Conservation (phyloP, 1,140 invertebrate genomes). For the Drosophila orena region DNA sequence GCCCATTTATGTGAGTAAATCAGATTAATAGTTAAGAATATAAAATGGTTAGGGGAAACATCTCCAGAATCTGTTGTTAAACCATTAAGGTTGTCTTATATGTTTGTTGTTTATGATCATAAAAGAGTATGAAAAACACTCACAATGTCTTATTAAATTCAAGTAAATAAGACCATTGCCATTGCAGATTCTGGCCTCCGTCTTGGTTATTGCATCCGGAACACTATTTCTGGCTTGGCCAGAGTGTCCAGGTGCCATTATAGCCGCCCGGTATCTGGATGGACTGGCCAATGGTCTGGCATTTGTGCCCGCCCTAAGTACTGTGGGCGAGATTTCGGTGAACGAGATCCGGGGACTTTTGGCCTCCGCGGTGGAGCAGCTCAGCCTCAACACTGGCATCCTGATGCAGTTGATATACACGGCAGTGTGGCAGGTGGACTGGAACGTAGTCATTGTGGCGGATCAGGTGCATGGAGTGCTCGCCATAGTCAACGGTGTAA, state of each 20-base stretch:
- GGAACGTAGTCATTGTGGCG: slow-evolving; percentile 48
- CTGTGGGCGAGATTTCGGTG: slow-evolving; percentile 64
- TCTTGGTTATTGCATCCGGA: slow-evolving; percentile 63
- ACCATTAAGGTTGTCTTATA: too few species aligned
- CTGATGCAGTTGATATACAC: slow-evolving; percentile 64
- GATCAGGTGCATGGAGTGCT: slow-evolving; percentile 69
- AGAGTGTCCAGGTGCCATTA: slow-evolving; percentile 31
- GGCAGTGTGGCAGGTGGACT: slow-evolving; percentile 41
- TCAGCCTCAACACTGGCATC: slow-evolving; percentile 65
- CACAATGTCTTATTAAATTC: too few species aligned
- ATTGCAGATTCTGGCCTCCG: slow-evolving; percentile 57
- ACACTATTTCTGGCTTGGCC: slow-evolving; percentile 62
- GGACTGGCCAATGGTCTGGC: slow-evolving; percentile 73
- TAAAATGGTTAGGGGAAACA: too few species aligned
- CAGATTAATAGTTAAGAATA: neutral
- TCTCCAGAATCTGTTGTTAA: too few species aligned
- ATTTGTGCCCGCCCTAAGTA: slow-evolving; percentile 66
- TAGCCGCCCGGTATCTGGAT: slow-evolving; percentile 70
- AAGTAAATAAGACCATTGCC: too few species aligned
- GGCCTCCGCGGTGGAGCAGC: slow-evolving; percentile 54
- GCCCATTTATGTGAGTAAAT: slow-evolving; percentile 62
- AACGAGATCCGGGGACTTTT: slow-evolving; percentile 51
- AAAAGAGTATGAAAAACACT: too few species aligned
- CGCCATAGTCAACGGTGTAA: slow-evolving; percentile 51
- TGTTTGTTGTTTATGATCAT: too few species aligned